Conservation (phyloP, 2,888 invertebrate genomes). For the Hirtodrosophila confusa region DNA sequence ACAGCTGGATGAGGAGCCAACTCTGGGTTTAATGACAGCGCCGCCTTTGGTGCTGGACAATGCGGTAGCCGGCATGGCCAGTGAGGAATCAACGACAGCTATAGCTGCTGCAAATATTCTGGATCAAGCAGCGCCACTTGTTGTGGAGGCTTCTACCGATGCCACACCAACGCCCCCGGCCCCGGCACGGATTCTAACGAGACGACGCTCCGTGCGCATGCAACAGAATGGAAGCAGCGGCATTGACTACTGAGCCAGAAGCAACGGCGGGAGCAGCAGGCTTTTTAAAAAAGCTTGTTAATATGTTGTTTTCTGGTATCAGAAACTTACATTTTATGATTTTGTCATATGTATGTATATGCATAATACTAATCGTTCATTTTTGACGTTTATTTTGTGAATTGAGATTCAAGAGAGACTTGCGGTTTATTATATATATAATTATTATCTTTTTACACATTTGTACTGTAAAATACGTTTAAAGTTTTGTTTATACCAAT, state of each 20-base stretch:
- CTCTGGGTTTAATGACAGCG: conserved; percentile 17
- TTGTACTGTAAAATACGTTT: conserved; percentile 71
- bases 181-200: conserved; percentile 74
- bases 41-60: conserved; percentile 65
- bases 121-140: conserved; percentile 27
- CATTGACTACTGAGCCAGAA: conserved; percentile 57
- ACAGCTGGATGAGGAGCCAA: conserved; percentile 64
- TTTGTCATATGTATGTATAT: conserved; percentile 31
- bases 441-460: conserved; percentile 38
- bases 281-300: conserved; percentile 30
- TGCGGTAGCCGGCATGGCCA: conserved; percentile 71
- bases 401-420: conserved; percentile 74
- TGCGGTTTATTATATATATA: conserved; percentile 42
- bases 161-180: conserved; percentile 33
- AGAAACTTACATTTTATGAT: conserved; percentile 23
- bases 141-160: conserved; percentile 24
- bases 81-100: conserved; percentile 62
- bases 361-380: conserved; percentile 47
- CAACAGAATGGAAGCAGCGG: conserved; percentile 72
- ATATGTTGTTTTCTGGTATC: conserved; percentile 22
- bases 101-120: conserved; percentile 10
- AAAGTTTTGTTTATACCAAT: conserved; percentile 38
- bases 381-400: conserved; percentile 49
- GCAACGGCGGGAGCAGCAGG: not conserved
- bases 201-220: conserved; percentile 78